Base-by-base conservation (phyloP, 2,888 invertebrate genomes). In the Drosophila pegasa region DNA sequence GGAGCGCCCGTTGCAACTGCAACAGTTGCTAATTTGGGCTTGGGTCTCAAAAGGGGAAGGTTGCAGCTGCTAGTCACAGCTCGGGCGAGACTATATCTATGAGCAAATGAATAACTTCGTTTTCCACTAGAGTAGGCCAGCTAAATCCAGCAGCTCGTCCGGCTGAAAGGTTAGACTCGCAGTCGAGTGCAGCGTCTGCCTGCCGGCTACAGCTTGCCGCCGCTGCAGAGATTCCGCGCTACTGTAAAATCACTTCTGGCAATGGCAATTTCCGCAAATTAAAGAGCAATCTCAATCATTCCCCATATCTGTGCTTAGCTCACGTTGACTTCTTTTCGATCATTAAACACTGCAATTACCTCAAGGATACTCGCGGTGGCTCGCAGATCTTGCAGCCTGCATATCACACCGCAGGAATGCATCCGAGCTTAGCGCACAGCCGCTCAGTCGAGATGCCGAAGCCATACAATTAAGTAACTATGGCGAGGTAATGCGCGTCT, bases 261-360 rank as follows among this genome's bases (percentile, higher is more conserved):
- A 38, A 61, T 67, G 60, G 63, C 86, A 86, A 83, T 83, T 83
- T 83, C 83, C 83, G 83, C 83, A 83, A 83, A 83, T 83, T 83
- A 83, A 86, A 80, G 64, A 78, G 72, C 78, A 75, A 86, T 83
- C 78, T 86, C 80, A 86, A 82, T 80, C 75, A 75, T 80, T 78
- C 83, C 51, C 64, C 69, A 78, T 74, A 74, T 77, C 84, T 73
- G 80, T 72, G 77, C 85, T 78, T 73, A 73, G 80, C 75, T 83
- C 80, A 80, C 70, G 75, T 73, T 79, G 78, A 76, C 68, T 78
- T 73, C 70, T 79, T 86, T 80, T 86, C 80, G 74, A 80, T 80
- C 80, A 86, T 83, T 83, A 83, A 86, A 68, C 68, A 71, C 69
- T 57, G 80, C 86, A 83, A 83, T 83, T 86, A 83, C 76, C 65